Evolutionary conservation across 2,113 vertebrate species (phyloP), one percentile per base, ranked within the genome.

Genomic region (Cephalopterus ornatus): DNA sequence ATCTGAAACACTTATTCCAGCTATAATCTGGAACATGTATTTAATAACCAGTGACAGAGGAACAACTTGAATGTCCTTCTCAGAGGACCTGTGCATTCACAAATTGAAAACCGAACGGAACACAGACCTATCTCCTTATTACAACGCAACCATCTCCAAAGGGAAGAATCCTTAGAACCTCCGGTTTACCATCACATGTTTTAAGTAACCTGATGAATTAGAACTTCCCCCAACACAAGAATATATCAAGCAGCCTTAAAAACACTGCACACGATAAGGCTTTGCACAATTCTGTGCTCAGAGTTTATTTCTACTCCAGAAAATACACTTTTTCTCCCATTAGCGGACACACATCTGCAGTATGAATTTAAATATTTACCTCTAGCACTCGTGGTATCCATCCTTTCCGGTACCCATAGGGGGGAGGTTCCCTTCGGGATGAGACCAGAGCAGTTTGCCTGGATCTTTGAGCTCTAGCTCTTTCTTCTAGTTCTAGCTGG

Each of bases 401-500:
- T 96, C 98, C 98, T 92, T 99, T 99, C 44, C 99, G 98, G 83
- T 98, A 98, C 10, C 99, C 99, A 1, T 99, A 99, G 0, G 98
- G 98, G 23, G 99, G 99, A 28, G 99, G 99, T 67, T 99, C 99
- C 97, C 98, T 98, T 35, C 98, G 98, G 28, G 99, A 99, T 2
- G 99, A 98, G 10, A 99, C 99, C 87, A 99, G 90, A 5, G 99
- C 99, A 35, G 98, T 99, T 90, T 99, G 99, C 55, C 98, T 98
- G 24, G 99, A 98, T 83, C 98, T 98, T 95, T 99, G 99, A 24
- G 98, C 98, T 91, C 98, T 98, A 63, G 98, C 93, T 85, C 97
- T 98, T 97, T 99, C 99, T 93, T 99, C 99, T 53, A 99, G 98
- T 93, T 99, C 99, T 68, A 99, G 98, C 97, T 99, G 99, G 97